These are phyloP conservation scores for Leptinotarsa haldemani DNA, from an alignment of 2,888 invertebrate genomes.

Conservation along the genomic window DNA sequence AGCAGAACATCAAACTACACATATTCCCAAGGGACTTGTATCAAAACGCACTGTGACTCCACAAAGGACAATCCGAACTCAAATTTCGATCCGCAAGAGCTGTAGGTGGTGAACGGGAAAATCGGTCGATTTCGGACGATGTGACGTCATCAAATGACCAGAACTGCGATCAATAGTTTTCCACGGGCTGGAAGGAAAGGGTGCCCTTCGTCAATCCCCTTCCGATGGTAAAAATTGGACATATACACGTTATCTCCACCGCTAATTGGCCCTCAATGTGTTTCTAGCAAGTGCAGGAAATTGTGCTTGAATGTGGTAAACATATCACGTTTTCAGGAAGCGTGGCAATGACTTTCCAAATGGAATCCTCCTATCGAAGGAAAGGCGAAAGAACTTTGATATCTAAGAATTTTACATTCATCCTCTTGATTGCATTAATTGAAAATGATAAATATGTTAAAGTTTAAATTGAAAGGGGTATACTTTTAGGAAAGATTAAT, in stretches of 20 bases:
- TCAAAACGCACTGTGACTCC: conserved; percentile 31
- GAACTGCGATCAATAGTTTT: conserved; percentile 65
- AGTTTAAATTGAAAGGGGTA: no score
- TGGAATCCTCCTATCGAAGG: no score
- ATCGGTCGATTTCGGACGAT: conserved; percentile 62
- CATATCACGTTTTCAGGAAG: background rate
- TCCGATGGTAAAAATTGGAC: conserved; percentile 40
- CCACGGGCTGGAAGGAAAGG: conserved; percentile 41
- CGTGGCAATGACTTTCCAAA: background rate
- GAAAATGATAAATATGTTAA: no score
- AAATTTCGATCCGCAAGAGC: conserved; percentile 51
- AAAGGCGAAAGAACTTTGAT: no score
- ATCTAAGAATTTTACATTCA: no score
- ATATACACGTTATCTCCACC: conserved; percentile 46
- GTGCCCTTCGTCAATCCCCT: conserved; percentile 39
- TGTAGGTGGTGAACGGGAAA: conserved; percentile 50
- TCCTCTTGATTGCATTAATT: no score
- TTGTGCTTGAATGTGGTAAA: conserved; percentile 21
- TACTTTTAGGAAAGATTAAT: no score
- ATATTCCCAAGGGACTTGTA: conserved; percentile 28
- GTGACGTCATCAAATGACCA: conserved; percentile 64
- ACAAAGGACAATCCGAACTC: conserved; percentile 41
- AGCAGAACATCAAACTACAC: conserved; percentile 21
- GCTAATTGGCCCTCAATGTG: conserved; percentile 35
- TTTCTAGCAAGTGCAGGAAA: conserved; percentile 35